Base-by-base conservation (phyloP, 1,140 invertebrate species). In the Drosophila micromelanica region DNA sequence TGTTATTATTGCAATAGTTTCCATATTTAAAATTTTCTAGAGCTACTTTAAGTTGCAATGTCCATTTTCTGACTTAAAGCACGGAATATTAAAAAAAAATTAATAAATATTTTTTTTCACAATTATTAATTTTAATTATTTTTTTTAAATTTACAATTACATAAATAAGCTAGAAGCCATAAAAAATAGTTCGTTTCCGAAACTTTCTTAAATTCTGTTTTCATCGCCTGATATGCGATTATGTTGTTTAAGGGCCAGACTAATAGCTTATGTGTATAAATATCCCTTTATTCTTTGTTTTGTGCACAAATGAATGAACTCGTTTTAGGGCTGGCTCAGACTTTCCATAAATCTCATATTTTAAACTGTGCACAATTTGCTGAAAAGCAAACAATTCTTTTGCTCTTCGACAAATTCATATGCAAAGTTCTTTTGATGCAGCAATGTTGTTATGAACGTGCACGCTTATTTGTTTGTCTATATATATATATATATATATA, bases 351-450 rank as follows among this genome's bases (percentile, higher is more conserved):
- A 45, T 20, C 42, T 46, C 23, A 27, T 46, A 60, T 32, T 46
- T 27, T 15, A 23, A 38, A 40, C 35, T 55, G 52, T 40, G 52
- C 13, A 55, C 63, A 57, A 65, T 65, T 56, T 65, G 13, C 60
- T 62, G 37, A 55, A n/a, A 55, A 40, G 52, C 52, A 55, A 55
- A 40, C 9, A 20, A 55, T 52, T 49, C 48, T 49, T 27, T 2
- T 3, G 12, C 23, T 32, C 23, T 23, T n/a, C 27, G 23, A 49
- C 32, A 32, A 27, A 38, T 15, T 3, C 12, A 27, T 17, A 27
- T 17, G 8, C n/a, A 30, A 49, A 40, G 12, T 56, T 57, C 54
- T 35, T 42, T 49, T 35, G 30, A 52, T 37, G 51, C 51, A 37
- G 30, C 51, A 52, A 37, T 52, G 37, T 52, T 52, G 30, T 52